These are phyloP conservation scores for Cantharis flavilabris DNA, from an alignment of 2,888 invertebrate species.

Conservation along the genomic window DNA sequence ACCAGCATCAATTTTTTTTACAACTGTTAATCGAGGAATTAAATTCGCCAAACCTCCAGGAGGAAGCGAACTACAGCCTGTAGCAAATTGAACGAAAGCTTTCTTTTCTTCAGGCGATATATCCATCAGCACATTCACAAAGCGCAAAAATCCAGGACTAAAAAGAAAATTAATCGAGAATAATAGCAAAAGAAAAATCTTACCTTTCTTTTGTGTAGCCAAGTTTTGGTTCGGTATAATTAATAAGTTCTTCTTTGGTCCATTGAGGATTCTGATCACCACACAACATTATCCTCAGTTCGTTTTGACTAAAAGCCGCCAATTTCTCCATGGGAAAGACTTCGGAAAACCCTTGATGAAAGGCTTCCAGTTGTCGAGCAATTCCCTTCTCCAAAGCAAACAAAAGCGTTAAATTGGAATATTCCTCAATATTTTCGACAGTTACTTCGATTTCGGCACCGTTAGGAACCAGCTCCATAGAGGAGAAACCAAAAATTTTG, in stretches of 20 bases:
- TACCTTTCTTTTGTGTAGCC: constrained; percentile 97
- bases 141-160: constrained; percentile 92
- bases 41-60: constrained; percentile 87
- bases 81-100: constrained; percentile 97
- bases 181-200: constrained; percentile 20
- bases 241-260: constrained; percentile 93
- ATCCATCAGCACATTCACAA: constrained; percentile 91
- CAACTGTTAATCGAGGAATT: constrained; percentile 94
- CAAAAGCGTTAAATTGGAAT: constrained; percentile 81
- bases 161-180: constrained; percentile 38
- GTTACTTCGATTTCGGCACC: constrained; percentile 75
- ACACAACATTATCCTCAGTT: constrained; percentile 91
- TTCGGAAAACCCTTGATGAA: constrained; percentile 80
- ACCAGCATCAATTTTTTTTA: constrained; percentile 96
- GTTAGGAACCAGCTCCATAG: constrained; percentile 66
- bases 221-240: constrained; percentile 97
- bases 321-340: constrained; percentile 89
- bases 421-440: constrained; percentile 89
- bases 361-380: constrained; percentile 86
- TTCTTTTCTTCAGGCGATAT: constrained; percentile 93
- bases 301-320: constrained; percentile 90
- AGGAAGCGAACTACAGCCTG: constrained; percentile 97
- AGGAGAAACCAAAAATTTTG: constrained; percentile 70
- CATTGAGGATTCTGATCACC: constrained; percentile 98
- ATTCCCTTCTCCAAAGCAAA: constrained; percentile 90